Evolutionary conservation across 2,888 invertebrate genomes (phyloP), one percentile per base, ranked within the genome.

Genomic region (Apamea sordens): DNA sequence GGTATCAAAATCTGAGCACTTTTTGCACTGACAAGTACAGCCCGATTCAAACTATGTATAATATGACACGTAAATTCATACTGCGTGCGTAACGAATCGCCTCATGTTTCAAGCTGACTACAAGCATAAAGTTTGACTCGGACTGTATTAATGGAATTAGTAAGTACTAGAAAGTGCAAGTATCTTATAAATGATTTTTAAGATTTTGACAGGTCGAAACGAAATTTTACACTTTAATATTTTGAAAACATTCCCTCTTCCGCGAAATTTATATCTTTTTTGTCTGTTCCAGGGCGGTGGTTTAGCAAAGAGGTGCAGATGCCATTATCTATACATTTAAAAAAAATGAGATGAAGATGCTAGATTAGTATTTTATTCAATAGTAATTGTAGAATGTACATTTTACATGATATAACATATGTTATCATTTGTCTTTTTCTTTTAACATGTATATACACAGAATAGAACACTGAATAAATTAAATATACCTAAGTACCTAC

Each of bases 251-350:
- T 53, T 24, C 24, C 24, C 10, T 24, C 24, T 56, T 56, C 24
- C 24, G 56, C 1, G 24, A 56, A 56, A 56, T 24, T 44, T n/a
- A 68, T 68, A 18, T 13, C 10, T 10, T 18, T n/a, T 41, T 68
- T 68, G 18, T 68, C 41, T 68, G n/a, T 68, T 68, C 3, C 67
- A 68, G 67, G 44, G 11, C 67, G 18, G 44, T 68, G 67, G 1
- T 5, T 3, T 68, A n/a, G n/a, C 18, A 24, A 44, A 44, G 67
- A n/a, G 41, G 18, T n/a, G 41, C n/a, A 11, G n/a, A n/a, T 68
- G 41, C 5, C 5, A 10, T 41, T 41, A n/a, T 15, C 2, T 2
- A n/a, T 10, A 21, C 11, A 64, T 8, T 18, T 10, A 63, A 24
- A 65, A 36, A 24, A 15, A 24, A n/a, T 11, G 6, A 15, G 15